Evolutionary conservation across 1,140 invertebrate genomes (phyloP).

Genomic region (Melitaea cinxia): DNA sequence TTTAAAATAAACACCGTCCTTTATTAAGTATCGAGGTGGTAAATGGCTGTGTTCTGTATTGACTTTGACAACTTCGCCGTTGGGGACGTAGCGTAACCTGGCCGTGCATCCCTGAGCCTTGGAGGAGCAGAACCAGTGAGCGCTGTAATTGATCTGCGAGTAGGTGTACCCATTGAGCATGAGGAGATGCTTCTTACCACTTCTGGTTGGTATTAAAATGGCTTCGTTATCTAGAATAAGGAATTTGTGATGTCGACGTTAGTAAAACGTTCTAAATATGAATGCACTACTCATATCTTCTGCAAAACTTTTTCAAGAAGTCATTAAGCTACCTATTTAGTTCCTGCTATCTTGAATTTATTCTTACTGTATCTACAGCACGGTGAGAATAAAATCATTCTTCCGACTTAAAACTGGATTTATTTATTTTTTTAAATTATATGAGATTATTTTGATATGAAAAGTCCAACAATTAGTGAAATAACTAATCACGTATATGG

Average conservation of each 20-base stretch:
- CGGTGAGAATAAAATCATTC: no score
- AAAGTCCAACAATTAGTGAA: no score
- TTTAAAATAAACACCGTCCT: conserved; percentile 39
- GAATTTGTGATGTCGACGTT: not conserved
- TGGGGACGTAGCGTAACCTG: conserved; percentile 30
- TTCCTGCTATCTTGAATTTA: no score
- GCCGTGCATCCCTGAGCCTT: conserved; percentile 48
- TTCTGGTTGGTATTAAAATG: conserved; percentile 55
- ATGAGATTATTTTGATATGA: no score
- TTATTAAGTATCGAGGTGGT: conserved; percentile 37
- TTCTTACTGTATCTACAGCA: no score
- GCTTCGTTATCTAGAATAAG: conserved; percentile 35
- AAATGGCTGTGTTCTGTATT: conserved; percentile 38
- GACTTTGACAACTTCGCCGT: conserved; percentile 31
- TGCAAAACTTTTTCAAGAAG: no score
- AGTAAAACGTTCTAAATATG: no score
- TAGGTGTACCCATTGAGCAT: conserved; percentile 63
- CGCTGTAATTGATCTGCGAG: conserved; percentile 52
- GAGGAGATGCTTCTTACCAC: conserved; percentile 55
- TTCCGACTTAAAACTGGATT: no score
- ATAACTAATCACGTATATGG: no score
- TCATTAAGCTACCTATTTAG: no score
- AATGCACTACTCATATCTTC: no score
- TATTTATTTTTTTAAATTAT: no score
- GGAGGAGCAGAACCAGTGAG: conserved; percentile 57